Base-by-base conservation (phyloP, 2,888 invertebrate species). In the Phengaris arion region DNA sequence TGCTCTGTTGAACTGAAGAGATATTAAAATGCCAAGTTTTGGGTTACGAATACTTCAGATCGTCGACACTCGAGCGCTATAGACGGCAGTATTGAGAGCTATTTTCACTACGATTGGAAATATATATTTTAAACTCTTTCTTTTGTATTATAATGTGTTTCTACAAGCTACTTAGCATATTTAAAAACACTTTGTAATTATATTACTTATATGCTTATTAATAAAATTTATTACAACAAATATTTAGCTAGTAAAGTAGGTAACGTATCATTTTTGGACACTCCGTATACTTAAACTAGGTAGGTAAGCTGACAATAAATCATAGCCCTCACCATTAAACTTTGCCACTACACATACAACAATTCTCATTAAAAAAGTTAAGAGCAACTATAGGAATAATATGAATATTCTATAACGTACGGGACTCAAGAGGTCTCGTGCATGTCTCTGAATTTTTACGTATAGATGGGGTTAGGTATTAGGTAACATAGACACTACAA, bases 371-470 rank as follows among this genome's bases (percentile, higher is more conserved):
- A 45, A 64, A 64, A 48, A 64, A 64, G 35, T 35, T 35, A 35
- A 64, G 64, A 64, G 35, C 12, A 4, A 22, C 59, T 22, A 64
- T 64, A 35, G 64, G 35, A 0, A 48, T 48, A 64, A 64, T 64
- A 64, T 45, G 64, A 64, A 64, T 69, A 69, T 52, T 72, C 52
- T 52, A 72, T 78, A 64, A 12, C 22, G 22, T 22, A 64, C 64
- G 35, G 7, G 35, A 45, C 64, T 72, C 52, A 35, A 72, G 72
- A 35, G 72, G 72, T 35, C 52, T 52, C 86, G 84, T 88, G 86
- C 76, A 83, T 83, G 82, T 83, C 85, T 86, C 90, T 91, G 91
- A 89, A 91, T 92, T 91, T 91, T 89, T 89, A 91, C 89, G 87
- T 89, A 64, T 64, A 64, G 64, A 87, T 77, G 75, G 79, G 82